These are phyloP conservation scores for Pseudochaenichthys georgianus DNA, from an alignment of 2,797 vertebrate species.

Conservation along the genomic window DNA sequence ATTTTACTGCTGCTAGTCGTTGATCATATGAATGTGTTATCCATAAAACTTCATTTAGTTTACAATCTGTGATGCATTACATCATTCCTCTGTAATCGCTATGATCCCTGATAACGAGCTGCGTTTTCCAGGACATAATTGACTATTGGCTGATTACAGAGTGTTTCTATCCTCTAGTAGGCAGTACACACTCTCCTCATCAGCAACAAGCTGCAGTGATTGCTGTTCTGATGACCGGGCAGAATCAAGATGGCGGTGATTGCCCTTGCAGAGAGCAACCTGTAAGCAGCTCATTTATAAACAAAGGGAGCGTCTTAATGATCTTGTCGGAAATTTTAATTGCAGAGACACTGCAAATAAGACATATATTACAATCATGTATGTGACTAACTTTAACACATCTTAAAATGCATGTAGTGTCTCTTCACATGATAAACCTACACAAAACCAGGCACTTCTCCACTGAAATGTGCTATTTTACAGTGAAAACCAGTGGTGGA, in stretches of 20 bases:
- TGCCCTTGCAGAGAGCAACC: constrained; percentile 28
- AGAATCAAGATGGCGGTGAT: constrained; percentile 35
- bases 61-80: constrained; percentile 37
- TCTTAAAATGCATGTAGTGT: not conserved
- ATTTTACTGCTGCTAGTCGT: not conserved
- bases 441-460: constrained; percentile 15
- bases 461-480: constrained; percentile 3
- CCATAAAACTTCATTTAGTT: constrained; percentile 28
- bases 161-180: constrained; percentile 42
- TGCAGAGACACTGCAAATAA: not conserved
- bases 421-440: constrained; percentile 6
- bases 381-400: not conserved
- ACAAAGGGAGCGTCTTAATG: constrained; percentile 5
- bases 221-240: constrained; percentile 23
- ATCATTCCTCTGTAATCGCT: constrained; percentile 37
- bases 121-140: constrained; percentile 50
- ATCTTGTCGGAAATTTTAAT: not conserved
- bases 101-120: constrained; percentile 50
- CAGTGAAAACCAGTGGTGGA: too few species aligned
- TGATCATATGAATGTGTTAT: constrained; percentile 21
- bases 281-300: constrained; percentile 17
- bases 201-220: constrained; percentile 52
- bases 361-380: not conserved
- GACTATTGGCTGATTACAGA: constrained; percentile 60
- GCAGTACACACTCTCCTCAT: constrained; percentile 31